phyloP scores from a whole-genome alignment of 2,113 vertebrate species.

The Calyptomena viridis region DNA sequence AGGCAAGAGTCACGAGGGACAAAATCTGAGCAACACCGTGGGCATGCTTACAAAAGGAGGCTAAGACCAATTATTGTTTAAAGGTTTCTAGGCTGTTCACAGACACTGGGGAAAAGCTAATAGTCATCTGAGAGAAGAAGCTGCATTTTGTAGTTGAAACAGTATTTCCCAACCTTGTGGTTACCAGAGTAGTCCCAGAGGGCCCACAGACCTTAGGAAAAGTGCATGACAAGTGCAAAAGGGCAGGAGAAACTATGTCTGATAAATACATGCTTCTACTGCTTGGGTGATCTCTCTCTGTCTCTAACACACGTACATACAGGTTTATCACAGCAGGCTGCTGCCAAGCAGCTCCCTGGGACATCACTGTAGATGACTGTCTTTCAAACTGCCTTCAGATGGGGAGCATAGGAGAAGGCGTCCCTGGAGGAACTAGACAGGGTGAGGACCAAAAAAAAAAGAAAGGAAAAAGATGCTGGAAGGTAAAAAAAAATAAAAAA shows the following conservation, averaged over 20 bases:
- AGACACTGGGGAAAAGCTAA: not conserved
- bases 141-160: not conserved
- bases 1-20: not conserved
- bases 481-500: not conserved
- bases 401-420: not conserved
- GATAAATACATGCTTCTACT: not conserved
- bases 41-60: not conserved
- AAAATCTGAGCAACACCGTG: rapidly evolving
- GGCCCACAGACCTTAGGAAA: not conserved
- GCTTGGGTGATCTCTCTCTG: not conserved
- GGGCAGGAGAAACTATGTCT: not conserved
- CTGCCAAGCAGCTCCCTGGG: not conserved
- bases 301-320: not conserved
- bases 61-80: not conserved
- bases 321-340: not conserved
- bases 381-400: not conserved
- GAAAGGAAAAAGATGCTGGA: not conserved
- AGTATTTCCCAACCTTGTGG: constrained; percentile 14
- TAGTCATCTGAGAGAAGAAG: constrained; percentile 20
- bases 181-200: not conserved
- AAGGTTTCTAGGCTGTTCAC: not conserved
- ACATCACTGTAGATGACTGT: rapidly evolving
- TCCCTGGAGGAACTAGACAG: not conserved
- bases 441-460: not conserved
- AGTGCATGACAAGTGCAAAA: not conserved